Base-by-base conservation (phyloP, 1,140 invertebrate species). In the Vanessa tameamea region DNA sequence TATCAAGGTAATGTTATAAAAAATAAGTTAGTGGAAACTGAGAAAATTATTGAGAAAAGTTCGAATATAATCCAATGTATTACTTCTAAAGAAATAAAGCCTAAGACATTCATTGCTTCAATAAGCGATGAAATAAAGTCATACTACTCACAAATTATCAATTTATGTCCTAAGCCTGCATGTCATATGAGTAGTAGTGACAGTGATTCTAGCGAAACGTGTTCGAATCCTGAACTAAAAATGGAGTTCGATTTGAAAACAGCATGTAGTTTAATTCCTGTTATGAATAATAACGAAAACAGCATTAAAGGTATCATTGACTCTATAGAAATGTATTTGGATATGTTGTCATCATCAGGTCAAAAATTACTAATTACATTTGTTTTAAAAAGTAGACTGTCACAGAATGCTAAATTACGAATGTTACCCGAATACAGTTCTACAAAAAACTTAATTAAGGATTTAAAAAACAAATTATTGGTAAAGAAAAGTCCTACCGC, bases 1-100 rank as follows among this genome's bases (percentile, higher is more conserved):
- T 47, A 47, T 47, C 47, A 47, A 47, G 47, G 47, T 47, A 47
- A 47, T 47, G 13, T 57, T 16, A 57, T n/a, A 57, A 57, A 23
- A 23, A 57, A 57, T 57, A 57, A 3, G 3, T 57, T 57, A 57
- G 53, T 3, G 53, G 53, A 57, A 57, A 57, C 53, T 57, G 53
- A 57, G 53, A 57, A 57, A 57, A 12, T 57, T 2, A 2, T 57
- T 57, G 53, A 57, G 53, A n/a, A 57, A 57, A 16, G 9, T 20
- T 20, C 20, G 20, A 20, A 20, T 20, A 20, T 20, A 20, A 20
- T 20, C 20, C 20, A 20, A 20, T 57, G 15, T 57, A 7, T 15
- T 9, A 47, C 13, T 11, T 57, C 53, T 57, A 57, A 57, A 23
- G 53, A 57, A 57, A 57, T 57, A 57, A 57, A 57, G 53, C 53